Evolutionary conservation across 2,888 invertebrate species (phyloP).

Genomic region (Cancer borealis): DNA sequence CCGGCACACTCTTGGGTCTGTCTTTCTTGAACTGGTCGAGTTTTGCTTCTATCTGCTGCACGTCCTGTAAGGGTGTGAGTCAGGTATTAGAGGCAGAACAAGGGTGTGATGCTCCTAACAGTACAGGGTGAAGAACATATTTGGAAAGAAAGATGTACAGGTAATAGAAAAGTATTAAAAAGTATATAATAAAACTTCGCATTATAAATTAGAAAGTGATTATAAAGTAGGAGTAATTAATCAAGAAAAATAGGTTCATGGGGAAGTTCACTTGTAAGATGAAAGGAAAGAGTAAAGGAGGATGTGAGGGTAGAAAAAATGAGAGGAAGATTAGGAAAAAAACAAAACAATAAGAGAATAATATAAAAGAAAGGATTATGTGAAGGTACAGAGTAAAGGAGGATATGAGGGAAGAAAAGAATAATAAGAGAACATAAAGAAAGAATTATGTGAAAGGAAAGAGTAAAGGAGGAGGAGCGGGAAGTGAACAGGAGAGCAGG

Average conservation of each 20-base stretch:
- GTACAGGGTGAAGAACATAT: background rate
- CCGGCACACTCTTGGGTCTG: slow-evolving; percentile 21
- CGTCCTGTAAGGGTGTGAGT: slow-evolving; percentile 32
- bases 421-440: too few species aligned
- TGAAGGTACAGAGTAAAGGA: too few species aligned
- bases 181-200: background rate
- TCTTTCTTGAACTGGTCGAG: slow-evolving; percentile 67
- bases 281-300: too few species aligned
- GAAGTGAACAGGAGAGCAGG: too few species aligned
- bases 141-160: background rate
- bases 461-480: too few species aligned
- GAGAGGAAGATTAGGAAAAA: background rate
- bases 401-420: too few species aligned
- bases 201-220: too few species aligned
- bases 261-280: too few species aligned
- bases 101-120: background rate
- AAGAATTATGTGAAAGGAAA: background rate
- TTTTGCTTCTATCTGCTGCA: slow-evolving; percentile 60
- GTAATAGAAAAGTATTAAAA: background rate
- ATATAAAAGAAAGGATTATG: too few species aligned
- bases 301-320: too few species aligned
- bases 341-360: background rate
- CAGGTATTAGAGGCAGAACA: background rate
- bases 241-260: too few species aligned
- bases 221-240: too few species aligned